Percentiles rank a stretch among this genome's conserved stretches.
These are phyloP conservation scores for Epinephelus malabaricus DNA, from an alignment of 2,797 vertebrate species.

Conservation along the genomic window DNA sequence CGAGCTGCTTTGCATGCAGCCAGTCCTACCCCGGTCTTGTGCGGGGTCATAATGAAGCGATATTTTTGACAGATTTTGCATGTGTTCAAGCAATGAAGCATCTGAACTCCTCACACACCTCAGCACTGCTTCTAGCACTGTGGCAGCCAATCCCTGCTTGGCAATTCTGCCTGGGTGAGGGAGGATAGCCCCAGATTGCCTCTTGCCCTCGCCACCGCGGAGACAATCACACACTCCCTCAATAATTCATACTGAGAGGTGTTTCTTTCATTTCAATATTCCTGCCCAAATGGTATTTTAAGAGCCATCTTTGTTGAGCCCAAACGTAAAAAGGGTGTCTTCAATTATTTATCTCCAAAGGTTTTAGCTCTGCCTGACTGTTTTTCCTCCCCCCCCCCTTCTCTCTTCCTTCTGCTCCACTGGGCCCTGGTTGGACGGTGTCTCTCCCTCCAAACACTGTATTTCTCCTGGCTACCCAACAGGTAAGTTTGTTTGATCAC, in stretches of 20 bases:
- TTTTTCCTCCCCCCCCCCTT: background rate
- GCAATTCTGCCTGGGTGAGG: conserved; percentile 13
- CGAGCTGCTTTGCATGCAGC: conserved; percentile 61
- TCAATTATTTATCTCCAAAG: conserved; percentile 72
- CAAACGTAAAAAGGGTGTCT: conserved; percentile 44
- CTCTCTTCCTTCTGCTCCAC: conserved; percentile 34
- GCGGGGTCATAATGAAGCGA: conserved; percentile 56
- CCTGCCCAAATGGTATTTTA: conserved; percentile 66
- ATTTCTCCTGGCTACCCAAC: conserved; percentile 56
- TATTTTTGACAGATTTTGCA: conserved; percentile 64
- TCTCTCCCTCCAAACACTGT: conserved; percentile 31
- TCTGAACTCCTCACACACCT: conserved; percentile 48
- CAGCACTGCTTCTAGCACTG: background rate
- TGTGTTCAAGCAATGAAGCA: conserved; percentile 42
- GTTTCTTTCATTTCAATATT: conserved; percentile 74
- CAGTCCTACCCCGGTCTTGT: background rate
- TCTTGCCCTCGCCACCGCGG: conserved; percentile 9
- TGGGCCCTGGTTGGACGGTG: conserved; percentile 47
- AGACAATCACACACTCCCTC: conserved; percentile 59
- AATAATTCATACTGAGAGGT: conserved; percentile 70
- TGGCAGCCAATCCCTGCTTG: conserved; percentile 11
- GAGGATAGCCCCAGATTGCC: conserved; percentile 7
- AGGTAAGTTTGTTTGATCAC: conserved; percentile 78
- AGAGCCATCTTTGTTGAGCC: conserved; percentile 57
- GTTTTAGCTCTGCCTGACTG: conserved; percentile 65